Evolutionary conservation across 1,140 invertebrate species (phyloP), one percentile per base, ranked within the genome.

Genomic region (Littorina saxatilis): DNA sequence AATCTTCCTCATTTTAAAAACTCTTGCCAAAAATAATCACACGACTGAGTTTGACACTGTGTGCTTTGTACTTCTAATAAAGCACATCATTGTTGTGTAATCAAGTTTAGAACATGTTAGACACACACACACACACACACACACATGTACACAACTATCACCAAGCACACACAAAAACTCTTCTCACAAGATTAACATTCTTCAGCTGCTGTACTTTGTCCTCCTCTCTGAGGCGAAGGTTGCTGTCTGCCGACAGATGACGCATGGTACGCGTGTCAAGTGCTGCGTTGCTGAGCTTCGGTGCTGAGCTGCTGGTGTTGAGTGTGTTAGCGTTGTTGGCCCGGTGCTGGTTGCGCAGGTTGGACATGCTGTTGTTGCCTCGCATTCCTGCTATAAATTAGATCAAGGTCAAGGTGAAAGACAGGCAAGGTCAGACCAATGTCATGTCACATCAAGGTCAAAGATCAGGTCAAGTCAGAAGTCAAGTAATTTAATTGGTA

Each of bases 121-220:
- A n/a, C n/a, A n/a, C n/a, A n/a, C n/a, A n/a, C n/a, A n/a, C n/a
- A n/a, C n/a, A n/a, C n/a, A n/a, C n/a, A n/a, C n/a, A n/a, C n/a
- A n/a, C n/a, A n/a, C n/a, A n/a, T n/a, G n/a, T n/a, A n/a, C n/a
- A n/a, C n/a, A n/a, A n/a, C n/a, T n/a, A n/a, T n/a, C n/a, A n/a
- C n/a, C n/a, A n/a, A n/a, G n/a, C n/a, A n/a, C n/a, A n/a, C n/a
- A n/a, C n/a, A n/a, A n/a, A n/a, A n/a, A n/a, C n/a, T n/a, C 20
- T 5, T 61, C 80, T 81, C 81, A 90, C 87, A 82, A 88, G 68
- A 77, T 82, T 88, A 32, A 86, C 83, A 81, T 86, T 85, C 70
- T 85, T 89, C 35, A 90, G 75, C 68, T 87, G 84, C 78, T 89
- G 85, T n/a, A 88, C 80, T 78, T 89, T 88, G 29, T 89, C 87